phyloP scores from a whole-genome alignment of 1,140 invertebrate genomes.

The Drosophila tani region DNA sequence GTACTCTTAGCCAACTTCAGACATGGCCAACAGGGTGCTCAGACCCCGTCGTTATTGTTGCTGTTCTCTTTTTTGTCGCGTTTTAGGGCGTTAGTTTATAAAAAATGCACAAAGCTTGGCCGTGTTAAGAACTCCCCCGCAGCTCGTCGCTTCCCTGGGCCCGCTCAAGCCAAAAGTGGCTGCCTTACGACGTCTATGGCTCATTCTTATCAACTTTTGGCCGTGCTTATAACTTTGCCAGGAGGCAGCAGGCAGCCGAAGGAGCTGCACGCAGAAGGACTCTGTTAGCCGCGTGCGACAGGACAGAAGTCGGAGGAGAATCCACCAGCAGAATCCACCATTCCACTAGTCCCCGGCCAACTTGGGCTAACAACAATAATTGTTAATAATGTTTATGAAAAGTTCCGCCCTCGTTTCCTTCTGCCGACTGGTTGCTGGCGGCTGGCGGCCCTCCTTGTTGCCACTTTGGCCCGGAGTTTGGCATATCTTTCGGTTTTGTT shows the following conservation, averaged over 20 bases:
- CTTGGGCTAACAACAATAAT: slow-evolving; percentile 82
- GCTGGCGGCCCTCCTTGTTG: slow-evolving; percentile 22
- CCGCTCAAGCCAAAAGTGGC: slow-evolving; percentile 57
- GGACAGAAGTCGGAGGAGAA: slow-evolving; percentile 25
- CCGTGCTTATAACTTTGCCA: slow-evolving; percentile 78
- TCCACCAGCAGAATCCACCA: slow-evolving; percentile 18
- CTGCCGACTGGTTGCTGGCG: background rate
- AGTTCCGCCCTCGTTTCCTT: slow-evolving; percentile 58
- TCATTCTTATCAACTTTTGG: slow-evolving; percentile 82
- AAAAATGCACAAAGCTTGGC: slow-evolving; percentile 76
- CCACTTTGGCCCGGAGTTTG: slow-evolving; percentile 65
- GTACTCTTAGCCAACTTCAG: slow-evolving; percentile 19
- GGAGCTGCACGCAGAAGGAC: slow-evolving; percentile 43
- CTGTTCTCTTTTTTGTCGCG: slow-evolving; percentile 35
- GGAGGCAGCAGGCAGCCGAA: background rate
- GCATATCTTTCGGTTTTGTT: slow-evolving; percentile 77
- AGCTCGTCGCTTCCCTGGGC: background rate
- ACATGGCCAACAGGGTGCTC: slow-evolving; percentile 35
- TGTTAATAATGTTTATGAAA: slow-evolving; percentile 83
- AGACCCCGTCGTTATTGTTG: slow-evolving; percentile 39
- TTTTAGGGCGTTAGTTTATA: slow-evolving; percentile 74
- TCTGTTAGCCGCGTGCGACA: slow-evolving; percentile 73
- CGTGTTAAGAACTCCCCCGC: slow-evolving; percentile 72
- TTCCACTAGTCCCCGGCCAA: slow-evolving; percentile 40
- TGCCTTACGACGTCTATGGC: slow-evolving; percentile 80